phyloP scores from a whole-genome alignment of 1,140 invertebrate species.

The Tenebrio molitor region DNA sequence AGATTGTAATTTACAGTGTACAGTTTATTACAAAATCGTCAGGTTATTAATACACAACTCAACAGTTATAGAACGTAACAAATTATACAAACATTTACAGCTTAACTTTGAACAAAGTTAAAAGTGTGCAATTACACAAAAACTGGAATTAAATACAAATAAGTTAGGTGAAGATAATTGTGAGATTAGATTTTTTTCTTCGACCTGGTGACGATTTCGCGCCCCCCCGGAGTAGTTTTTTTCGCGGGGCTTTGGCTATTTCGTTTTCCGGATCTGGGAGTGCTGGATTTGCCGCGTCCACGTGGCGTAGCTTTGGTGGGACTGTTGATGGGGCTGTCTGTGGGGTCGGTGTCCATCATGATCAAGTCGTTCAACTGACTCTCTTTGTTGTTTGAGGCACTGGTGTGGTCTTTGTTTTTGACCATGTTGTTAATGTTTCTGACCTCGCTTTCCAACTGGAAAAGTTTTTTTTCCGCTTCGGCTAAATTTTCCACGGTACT shows the following conservation, averaged over 20 bases:
- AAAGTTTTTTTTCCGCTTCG: slow-evolving; percentile 57
- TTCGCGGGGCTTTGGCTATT: not conserved
- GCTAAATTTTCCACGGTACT: slow-evolving; percentile 50
- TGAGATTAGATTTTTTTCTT: not conserved
- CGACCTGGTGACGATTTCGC: slow-evolving; percentile 1
- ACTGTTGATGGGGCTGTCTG: not conserved
- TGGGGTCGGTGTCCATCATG: not conserved
- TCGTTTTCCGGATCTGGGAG: not conserved
- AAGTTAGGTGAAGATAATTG: too few species aligned
- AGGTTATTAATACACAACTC: too few species aligned
- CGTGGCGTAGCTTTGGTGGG: not conserved
- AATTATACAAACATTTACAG: too few species aligned
- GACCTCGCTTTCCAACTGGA: slow-evolving; percentile 58
- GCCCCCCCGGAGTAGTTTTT: not conserved
- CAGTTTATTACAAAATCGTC: too few species aligned
- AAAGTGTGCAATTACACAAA: too few species aligned
- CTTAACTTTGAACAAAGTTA: too few species aligned
- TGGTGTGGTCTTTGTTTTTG: not conserved
- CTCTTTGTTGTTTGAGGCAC: not conserved
- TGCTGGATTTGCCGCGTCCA: not conserved
- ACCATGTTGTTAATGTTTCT: slow-evolving; percentile 1
- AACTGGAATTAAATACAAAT: too few species aligned
- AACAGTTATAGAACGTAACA: too few species aligned
- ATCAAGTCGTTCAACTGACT: slow-evolving; percentile 1
- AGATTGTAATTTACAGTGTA: too few species aligned